A percentile compares a stretch with the other conserved stretches of the same genome.
Conservation (phyloP, 53 echinoderm and acorn worm genomes). For the Paelopatides confundens region DNA sequence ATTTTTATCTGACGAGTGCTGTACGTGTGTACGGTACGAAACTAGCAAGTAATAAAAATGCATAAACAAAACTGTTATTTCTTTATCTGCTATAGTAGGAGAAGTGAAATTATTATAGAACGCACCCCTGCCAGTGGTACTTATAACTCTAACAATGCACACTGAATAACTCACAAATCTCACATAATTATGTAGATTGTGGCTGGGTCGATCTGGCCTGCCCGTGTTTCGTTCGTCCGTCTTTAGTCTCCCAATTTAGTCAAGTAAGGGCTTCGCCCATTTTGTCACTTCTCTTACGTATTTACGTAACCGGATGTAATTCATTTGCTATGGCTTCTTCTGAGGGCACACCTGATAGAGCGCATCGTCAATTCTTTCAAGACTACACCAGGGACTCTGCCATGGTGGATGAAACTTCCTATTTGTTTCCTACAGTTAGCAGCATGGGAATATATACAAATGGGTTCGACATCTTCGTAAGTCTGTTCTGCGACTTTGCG, state of each 20-base stretch:
- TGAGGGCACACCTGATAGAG: neutral
- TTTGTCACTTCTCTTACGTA: neutral
- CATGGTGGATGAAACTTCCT: neutral
- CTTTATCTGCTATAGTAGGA: too few relatives aligned
- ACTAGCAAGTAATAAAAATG: too few relatives aligned
- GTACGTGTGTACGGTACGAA: too few relatives aligned
- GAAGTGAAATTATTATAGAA: too few relatives aligned
- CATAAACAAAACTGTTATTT: too few relatives aligned
- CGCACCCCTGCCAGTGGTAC: too few relatives aligned
- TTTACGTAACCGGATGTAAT: neutral
- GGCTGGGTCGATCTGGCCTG: neutral
- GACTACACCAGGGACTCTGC: neutral
- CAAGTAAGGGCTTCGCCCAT: neutral
- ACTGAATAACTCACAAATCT: too few relatives aligned
- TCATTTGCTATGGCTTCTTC: neutral
- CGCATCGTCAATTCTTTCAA: neutral
- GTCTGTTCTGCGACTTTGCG: neutral
- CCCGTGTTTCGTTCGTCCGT: neutral
- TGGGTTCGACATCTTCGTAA: neutral
- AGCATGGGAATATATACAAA: neutral
- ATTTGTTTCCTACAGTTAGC: neutral
- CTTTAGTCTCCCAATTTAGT: neutral
- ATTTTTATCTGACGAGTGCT: too few relatives aligned
- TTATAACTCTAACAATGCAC: too few relatives aligned
- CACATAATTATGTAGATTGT: too few relatives aligned